Evolutionary conservation across 2,113 vertebrate species (phyloP).

Genomic region (Puntigrus tetrazona): DNA sequence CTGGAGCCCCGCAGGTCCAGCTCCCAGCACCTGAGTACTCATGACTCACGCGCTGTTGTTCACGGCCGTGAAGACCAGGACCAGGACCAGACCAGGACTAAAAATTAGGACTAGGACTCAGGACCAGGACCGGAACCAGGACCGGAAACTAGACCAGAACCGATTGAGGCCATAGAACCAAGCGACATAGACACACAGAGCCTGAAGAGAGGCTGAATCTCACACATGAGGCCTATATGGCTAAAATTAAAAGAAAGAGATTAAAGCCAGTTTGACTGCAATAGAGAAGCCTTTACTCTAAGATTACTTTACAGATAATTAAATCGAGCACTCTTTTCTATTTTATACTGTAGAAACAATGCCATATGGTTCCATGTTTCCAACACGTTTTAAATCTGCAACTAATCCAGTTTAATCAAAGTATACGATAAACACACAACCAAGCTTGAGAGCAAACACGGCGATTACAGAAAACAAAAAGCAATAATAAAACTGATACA

Average conservation of each 20-base stretch:
- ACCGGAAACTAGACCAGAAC: too few species aligned
- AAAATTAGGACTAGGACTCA: too few species aligned
- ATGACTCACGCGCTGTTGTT: conserved; percentile 63
- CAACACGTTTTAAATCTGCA: not conserved
- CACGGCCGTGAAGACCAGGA: conserved; percentile 46
- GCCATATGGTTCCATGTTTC: not conserved
- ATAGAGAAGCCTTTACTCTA: not conserved
- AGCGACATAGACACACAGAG: conserved; percentile 63
- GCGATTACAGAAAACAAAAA: not conserved
- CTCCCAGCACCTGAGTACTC: conserved; percentile 94
- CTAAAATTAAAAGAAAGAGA: conserved; percentile 3
- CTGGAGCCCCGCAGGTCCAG: conserved; percentile 90
- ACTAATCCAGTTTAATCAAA: not conserved
- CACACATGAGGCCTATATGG: conserved; percentile 70
- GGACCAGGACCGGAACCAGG: too few species aligned
- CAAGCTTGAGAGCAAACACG: not conserved
- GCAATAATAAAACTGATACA: not conserved
- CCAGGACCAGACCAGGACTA: too few species aligned
- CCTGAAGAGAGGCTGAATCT: conserved; percentile 48
- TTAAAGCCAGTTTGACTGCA: not conserved
- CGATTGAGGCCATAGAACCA: too few species aligned
- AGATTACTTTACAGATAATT: not conserved
- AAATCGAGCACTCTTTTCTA: not conserved
- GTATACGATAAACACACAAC: not conserved
- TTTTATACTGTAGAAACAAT: not conserved